Evolutionary conservation across 2,888 invertebrate genomes (phyloP).

Genomic region (Dicranocentrus wangi): DNA sequence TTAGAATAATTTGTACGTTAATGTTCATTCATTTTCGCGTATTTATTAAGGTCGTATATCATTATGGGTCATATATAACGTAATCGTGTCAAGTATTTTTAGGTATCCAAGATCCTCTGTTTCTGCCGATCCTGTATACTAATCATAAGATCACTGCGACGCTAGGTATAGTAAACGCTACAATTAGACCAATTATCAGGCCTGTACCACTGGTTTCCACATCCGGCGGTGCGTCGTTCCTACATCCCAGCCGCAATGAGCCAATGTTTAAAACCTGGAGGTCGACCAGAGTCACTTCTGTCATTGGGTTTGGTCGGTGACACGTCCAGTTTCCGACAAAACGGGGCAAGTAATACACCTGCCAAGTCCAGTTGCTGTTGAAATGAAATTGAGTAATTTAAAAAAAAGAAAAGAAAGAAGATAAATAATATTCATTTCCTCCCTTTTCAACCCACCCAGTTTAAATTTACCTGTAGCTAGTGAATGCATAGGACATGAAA

Average conservation of each 20-base stretch:
- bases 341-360: conserved; percentile 15
- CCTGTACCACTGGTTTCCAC: neutral
- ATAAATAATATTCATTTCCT: neutral
- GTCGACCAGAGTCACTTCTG: conserved; percentile 24
- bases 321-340: conserved; percentile 34
- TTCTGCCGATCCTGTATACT: conserved; percentile 22
- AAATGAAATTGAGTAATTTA: no score
- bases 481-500: conserved; percentile 38
- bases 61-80: no score
- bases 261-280: conserved; percentile 15
- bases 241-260: conserved; percentile 46
- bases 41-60: no score
- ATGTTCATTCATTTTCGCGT: no score
- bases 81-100: no score
- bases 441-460: no score
- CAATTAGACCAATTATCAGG: neutral
- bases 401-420: no score
- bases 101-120: conserved; percentile 13
- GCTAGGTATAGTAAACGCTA: conserved; percentile 8
- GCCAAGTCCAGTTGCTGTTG: conserved; percentile 60
- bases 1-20: no score
- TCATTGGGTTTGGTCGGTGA: neutral
- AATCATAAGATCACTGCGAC: conserved; percentile 40
- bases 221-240: conserved; percentile 20
- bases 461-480: no score